Base-by-base conservation (phyloP, 2,797 vertebrate species). In the Manis crassicaudata region DNA sequence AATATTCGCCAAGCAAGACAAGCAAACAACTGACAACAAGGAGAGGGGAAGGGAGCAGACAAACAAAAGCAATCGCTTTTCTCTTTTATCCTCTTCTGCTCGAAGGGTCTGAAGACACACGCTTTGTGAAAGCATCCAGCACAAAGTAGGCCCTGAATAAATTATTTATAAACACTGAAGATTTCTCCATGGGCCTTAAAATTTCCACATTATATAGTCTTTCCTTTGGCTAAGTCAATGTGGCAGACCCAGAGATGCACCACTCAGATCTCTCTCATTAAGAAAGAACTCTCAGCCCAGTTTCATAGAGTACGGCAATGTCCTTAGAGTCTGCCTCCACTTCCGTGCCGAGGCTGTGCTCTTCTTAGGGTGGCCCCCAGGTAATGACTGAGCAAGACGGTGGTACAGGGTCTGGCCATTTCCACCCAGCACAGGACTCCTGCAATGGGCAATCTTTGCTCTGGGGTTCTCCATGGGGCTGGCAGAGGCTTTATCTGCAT, bases 1-100 rank as follows among this genome's bases (percentile, higher is more conserved):
- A 96, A 93, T 58, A 82, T 86, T 85, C 87, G 67, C 88, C 90
- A 95, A 88, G 52, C 52, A 93, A 88, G 90, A 92, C 32, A 83
- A 52, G 25, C 62, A 93, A 89, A 95, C 92, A 95, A 79, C 14
- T 62, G 77, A 92, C 37, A 67, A 72, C 5, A 25, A 82, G 18
- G n/a, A 37, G 5, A 16, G 6, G 46, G 56, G 23, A 92, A 67
- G 13, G 50, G 23, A 81, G 37, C 23, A 35, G 32, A 21, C 27
- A 52, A 63, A 29, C n/a, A 37, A 88, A 88, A 27, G 23, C 9
- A 20, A 88, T 73, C 50, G 29, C 16, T n/a, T 32, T 92, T 92
- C 73, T 25, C 46, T 63, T 90, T 75, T 72, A 32, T 54, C 62
- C 92, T 56, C 80, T 82, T 94, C 83, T 63, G 63, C 35, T 93